Conservation (phyloP, 1,140 invertebrate species). For the Drosophila nigromelanica region DNA sequence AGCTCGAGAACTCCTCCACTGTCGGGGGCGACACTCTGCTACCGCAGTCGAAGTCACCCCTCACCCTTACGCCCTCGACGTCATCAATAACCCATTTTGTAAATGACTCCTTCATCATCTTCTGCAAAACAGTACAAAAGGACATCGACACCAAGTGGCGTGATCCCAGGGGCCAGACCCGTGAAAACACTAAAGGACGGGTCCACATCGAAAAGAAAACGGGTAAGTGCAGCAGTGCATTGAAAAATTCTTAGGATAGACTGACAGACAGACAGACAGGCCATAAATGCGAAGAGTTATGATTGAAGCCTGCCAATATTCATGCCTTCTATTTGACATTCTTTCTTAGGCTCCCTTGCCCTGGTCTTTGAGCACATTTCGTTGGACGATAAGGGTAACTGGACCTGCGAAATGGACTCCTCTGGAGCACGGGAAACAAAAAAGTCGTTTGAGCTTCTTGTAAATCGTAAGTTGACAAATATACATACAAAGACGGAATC, state of each 20-base stretch:
- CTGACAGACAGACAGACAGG: neutral
- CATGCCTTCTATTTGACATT: neutral
- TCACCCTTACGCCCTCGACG: slow-evolving; percentile 69
- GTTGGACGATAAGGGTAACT: slow-evolving; percentile 81
- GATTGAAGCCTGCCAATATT: neutral
- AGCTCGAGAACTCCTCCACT: slow-evolving; percentile 40
- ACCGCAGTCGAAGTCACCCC: slow-evolving; percentile 9
- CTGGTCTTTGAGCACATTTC: slow-evolving; percentile 83
- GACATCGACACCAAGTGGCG: slow-evolving; percentile 80
- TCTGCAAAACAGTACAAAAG: slow-evolving; percentile 81
- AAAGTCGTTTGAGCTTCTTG: slow-evolving; percentile 83
- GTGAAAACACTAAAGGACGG: slow-evolving; percentile 78
- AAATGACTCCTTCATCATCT: slow-evolving; percentile 83
- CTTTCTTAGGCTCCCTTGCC: slow-evolving; percentile 59
- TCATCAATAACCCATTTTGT: slow-evolving; percentile 83
- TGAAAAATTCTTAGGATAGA: neutral
- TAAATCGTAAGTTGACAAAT: slow-evolving; percentile 81
- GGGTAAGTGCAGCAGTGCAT: slow-evolving; percentile 53
- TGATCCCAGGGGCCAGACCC: slow-evolving; percentile 70
- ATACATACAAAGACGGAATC: too few relatives aligned
- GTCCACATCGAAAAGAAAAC: slow-evolving; percentile 81
- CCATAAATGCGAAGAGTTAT: neutral
- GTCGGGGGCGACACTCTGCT: slow-evolving; percentile 3
- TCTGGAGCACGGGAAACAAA: slow-evolving; percentile 53
- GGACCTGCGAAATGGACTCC: slow-evolving; percentile 78